Base-by-base conservation (phyloP, 2,888 invertebrate species). In the Metacarcinus magister region DNA sequence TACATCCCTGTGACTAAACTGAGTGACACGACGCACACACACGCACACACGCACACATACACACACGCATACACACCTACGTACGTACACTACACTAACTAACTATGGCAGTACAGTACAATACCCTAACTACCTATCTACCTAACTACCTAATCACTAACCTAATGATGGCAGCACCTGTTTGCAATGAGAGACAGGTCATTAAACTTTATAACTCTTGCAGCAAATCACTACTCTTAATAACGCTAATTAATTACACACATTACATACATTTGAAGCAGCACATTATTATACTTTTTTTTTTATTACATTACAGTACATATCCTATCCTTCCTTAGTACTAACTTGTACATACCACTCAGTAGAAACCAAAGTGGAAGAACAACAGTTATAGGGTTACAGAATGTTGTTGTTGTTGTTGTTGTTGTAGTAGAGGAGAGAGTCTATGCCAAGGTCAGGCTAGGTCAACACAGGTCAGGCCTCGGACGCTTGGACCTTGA, bases 271-370 rank as follows among this genome's bases (percentile, higher is more conserved):
- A 54, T 7, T 28, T 92, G 54, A 48, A 92, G 60, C 92, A 92
- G 60, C 92, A 48, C 32, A 92, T 32, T 39, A 60, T 32, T 60
- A 46, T 60, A 23, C 23, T 54, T 54, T 23, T 60, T 60, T 7
- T 75, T 28, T 75, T 19, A 5, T 46, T 46, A 32, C 2, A 39
- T 87, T 2, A 19, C 8, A 32, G 10, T 87, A 92, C 32, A 10
- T 54, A 32, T 39, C 28, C 46, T 39, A 92, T 19, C 39, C 19
- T 93, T 75, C 93, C 48, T 67, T 75, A 67, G 23, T 28, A 19
- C 82, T 93, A 93, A 67, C 93, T 93, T 75, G 75, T 93, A 93
- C 93, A 44, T 93, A 93, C 39, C 93, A 93, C 93, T 93, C 67
- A 43, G n/a, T 93, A 43, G 60, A 13, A 32, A 75, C 44, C 13